Evolutionary conservation across 1,140 invertebrate species (phyloP), one percentile per base, ranked within the genome.

Genomic region (Pseudomyrmex dendroicus): DNA sequence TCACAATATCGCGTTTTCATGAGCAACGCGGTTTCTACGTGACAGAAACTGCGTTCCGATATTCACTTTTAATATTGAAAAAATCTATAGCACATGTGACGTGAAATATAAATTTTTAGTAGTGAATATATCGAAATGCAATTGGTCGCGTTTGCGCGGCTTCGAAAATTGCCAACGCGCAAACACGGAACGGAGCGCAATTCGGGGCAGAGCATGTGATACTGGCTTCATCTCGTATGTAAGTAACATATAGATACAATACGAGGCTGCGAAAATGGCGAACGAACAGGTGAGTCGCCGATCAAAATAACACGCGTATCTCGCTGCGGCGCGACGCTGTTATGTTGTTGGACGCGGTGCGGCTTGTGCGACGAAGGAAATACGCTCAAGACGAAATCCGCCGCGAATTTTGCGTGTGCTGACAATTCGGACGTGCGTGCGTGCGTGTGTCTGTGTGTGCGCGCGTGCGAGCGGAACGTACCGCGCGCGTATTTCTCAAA

Each of bases 281-380:
- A 95, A 95, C 89, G 95, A 95, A 94, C 95, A 95, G 95, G 95
- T 95, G 93, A 94, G 93, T 94, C 89, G 88, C 87, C 89, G 91
- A 93, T 89, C 85, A 92, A 92, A 91, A 89, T 86, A 88, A 89
- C 63, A 73, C 73, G 85, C 68, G 72, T 76, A 74, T 66, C 62
- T 72, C 82, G 76, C 83, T 82, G 80, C 61, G 50, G 44, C 68
- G 35, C 70, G 20, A 62, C 62, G 61, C 15, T 77, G 78, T 83
- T 88, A 78, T 73, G 61, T 76, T 50, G n/a, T 9, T 7, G 35
- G 56, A 62, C 64, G 73, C 72, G 73, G 62, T 57, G 66, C 50
- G 2, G 13, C 73, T 46, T 62, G 54, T 59, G 84, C 70, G 63
- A 50, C 57, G 59, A 44, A 2, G 46, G 63, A 72, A 72, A 54